A percentile compares a stretch with the other conserved stretches of the same genome.
Evolutionary conservation across 2,113 vertebrate species (phyloP).

Genomic region (pig (Sus scrofa)): T2T-Sscrofa CM000819.6:137306501-137307000

Average conservation of each 20-base stretch:
- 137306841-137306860: background rate
- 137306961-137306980: background rate
- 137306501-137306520: background rate
- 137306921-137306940: background rate
- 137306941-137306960: background rate
- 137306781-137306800: background rate
- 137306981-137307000: background rate
- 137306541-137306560: background rate
- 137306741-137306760: background rate
- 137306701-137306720: background rate
- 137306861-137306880: background rate
- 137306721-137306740: background rate
- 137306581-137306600: background rate
- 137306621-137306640: background rate
- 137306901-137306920: background rate
- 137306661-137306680: background rate
- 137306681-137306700: background rate
- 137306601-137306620: background rate
- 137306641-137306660: background rate
- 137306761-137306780: background rate
- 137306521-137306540: background rate
- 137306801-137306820: background rate
- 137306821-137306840: background rate
- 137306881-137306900: background rate
- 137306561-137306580: background rate